phyloP scores from a whole-genome alignment of 2,797 vertebrate genomes.

The Danio choprae region DNA sequence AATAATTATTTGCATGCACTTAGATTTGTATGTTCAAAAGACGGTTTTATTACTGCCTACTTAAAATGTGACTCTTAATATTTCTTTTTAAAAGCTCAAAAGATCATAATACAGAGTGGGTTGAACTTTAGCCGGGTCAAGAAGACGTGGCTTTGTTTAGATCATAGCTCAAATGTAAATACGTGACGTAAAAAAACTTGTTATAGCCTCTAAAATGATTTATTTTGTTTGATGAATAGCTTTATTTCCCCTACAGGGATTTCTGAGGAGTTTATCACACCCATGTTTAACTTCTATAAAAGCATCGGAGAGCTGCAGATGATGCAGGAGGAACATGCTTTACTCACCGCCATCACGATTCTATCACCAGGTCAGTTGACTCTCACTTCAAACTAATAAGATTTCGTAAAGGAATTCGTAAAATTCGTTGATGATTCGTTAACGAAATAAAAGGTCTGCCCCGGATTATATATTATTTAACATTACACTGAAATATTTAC shows the following conservation, averaged over 20 bases:
- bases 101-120: background rate
- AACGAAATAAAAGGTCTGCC: no score
- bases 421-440: no score
- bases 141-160: background rate
- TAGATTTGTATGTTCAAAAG: background rate
- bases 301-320: constrained; percentile 92
- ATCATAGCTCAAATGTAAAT: background rate
- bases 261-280: constrained; percentile 93
- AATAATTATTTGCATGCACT: background rate
- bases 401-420: no score
- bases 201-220: background rate
- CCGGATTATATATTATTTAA: no score
- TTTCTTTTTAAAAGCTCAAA: background rate
- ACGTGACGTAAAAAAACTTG: background rate
- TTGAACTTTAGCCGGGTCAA: background rate
- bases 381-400: no score
- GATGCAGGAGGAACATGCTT: constrained; percentile 91
- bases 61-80: background rate
- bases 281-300: constrained; percentile 98
- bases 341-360: constrained; percentile 93
- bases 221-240: background rate
- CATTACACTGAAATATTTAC: no score
- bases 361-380: constrained; percentile 85
- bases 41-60: background rate
- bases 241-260: constrained; percentile 80